Evolutionary conservation across 2,888 invertebrate genomes (phyloP), one percentile per base, ranked within the genome.

Genomic region (Eustalomyia histrio): DNA sequence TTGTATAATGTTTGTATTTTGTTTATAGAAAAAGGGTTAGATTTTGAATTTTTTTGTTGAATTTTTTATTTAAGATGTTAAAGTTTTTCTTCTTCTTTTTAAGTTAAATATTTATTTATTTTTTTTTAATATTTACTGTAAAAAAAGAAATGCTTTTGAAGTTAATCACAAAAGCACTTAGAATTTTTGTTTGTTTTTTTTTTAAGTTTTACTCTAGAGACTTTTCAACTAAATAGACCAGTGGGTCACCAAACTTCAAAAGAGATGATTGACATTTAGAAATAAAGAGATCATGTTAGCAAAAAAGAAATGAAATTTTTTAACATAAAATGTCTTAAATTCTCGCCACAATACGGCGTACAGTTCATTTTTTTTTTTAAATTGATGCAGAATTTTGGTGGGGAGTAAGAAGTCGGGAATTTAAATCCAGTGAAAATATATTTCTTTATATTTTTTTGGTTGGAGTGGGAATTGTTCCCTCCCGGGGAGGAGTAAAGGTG

Each of bases 191-290:
- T 29, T 4, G 3, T 29, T 29, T 29, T 4, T 6, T 29, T 64
- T 43, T 50, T 5, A 72, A 76, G 75, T 80, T 76, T 75, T 67
- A 52, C 80, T 81, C 80, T n/a, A 74, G 80, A 81, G 80, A 81
- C 73, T 76, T 63, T 76, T 81, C 69, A 81, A 67, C 80, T 81
- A 81, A 81, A 76, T 81, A 74, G 80, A 76, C 80, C 80, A 81
- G 76, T 81, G 80, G 80, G 80, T 81, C 76, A 81, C 53, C 43
- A 35, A 63, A 55, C 67, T 63, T 72, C 21, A 43, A 16, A 52
- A 43, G 47, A 67, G 43, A 67, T 67, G 72, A 78, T 76, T 76
- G 76, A 52, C 76, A 71, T 50, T 35, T 65, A 14, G n/a, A 14
- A n/a, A 47, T n/a, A 47, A n/a, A 47, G 35, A 35, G 35, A 35